Base-by-base conservation (phyloP, 2,113 vertebrate species). In the Gallinago media region DNA sequence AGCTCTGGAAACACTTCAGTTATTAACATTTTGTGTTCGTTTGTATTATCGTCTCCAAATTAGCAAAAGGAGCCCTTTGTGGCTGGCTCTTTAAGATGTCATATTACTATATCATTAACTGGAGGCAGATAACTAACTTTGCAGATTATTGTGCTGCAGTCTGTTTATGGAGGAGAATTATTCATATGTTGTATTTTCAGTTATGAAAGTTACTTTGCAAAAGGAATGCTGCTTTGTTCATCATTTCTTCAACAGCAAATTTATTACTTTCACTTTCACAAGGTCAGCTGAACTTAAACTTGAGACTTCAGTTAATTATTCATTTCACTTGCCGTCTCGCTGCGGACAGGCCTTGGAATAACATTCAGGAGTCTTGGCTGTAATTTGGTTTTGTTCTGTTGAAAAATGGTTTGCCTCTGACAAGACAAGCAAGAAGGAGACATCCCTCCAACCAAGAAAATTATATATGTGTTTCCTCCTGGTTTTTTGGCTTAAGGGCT, bases 311-410 rank as follows among this genome's bases (percentile, higher is more conserved):
- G 46, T 92, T 90, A 70, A 70, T 94, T 94, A 29, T 56, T 52
- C 32, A 21, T 83, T 56, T n/a, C 56, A 9, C 83, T 94, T 90
- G 25, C 52, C 74, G 12, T 92, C 82, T 92, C 47, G 5, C 71
- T 55, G 34, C 88, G 81, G 87, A 89, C 77, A 80, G 61, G 77
- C 89, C 82, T 89, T 66, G 25, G 74, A 61, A 66, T 27, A 70
- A 82, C 71, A n/a, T 88, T 76, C n/a, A 47, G 55, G 46, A 56
- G 74, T 78, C 59, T 85, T 63, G 67, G 9, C 74, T 96, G 89
- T 32, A 34, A 74, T 85, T 94, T 88, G 42, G 78, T 82, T 92
- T 91, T 92, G 56, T 94, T 82, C n/a, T 70, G 50, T 66, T 90
- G 61, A 94, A 74, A 94, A 92, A 50, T 50, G 52, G 18, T 59